Percentiles rank a stretch among this genome's conserved stretches.
Conservation (phyloP, 2,888 invertebrate genomes). For the Pteria penguin region DNA sequence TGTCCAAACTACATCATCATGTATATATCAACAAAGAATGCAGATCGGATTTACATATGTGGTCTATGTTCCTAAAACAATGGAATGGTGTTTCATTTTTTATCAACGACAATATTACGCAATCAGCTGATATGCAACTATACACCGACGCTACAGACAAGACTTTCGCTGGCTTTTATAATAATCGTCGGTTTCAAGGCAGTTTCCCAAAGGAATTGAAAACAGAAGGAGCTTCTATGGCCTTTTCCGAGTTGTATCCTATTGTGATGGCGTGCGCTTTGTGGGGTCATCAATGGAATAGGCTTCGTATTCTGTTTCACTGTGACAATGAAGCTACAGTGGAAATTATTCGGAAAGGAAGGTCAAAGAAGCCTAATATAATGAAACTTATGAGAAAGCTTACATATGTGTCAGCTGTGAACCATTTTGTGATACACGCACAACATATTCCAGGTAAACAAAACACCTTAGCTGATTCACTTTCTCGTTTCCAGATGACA, state of each 20-base stretch:
- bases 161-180: conserved; percentile 20
- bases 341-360: conserved; percentile 18
- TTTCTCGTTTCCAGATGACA: conserved; percentile 39
- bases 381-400: conserved; percentile 33
- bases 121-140: background rate
- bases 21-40: conserved; percentile 35
- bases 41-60: conserved; percentile 21
- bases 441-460: conserved; percentile 24
- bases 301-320: conserved; percentile 11
- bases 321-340: conserved; percentile 35
- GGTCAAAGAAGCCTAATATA: conserved; percentile 13
- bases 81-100: conserved; percentile 30
- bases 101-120: background rate
- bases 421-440: conserved; percentile 16
- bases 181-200: conserved; percentile 29
- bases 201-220: too few relatives aligned
- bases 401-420: conserved; percentile 16
- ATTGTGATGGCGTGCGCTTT: conserved; percentile 22
- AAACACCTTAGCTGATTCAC: conserved; percentile 20
- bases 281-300: conserved; percentile 23
- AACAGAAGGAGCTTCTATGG: conserved; percentile 31
- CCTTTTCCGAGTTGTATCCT: conserved; percentile 26
- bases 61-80: conserved; percentile 1
- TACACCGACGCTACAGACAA: conserved; percentile 31
- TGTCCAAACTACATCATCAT: conserved; percentile 33